Evolutionary conservation across 1,140 invertebrate species (phyloP), one percentile per base, ranked within the genome.

Genomic region (Saccostrea glomerata): DNA sequence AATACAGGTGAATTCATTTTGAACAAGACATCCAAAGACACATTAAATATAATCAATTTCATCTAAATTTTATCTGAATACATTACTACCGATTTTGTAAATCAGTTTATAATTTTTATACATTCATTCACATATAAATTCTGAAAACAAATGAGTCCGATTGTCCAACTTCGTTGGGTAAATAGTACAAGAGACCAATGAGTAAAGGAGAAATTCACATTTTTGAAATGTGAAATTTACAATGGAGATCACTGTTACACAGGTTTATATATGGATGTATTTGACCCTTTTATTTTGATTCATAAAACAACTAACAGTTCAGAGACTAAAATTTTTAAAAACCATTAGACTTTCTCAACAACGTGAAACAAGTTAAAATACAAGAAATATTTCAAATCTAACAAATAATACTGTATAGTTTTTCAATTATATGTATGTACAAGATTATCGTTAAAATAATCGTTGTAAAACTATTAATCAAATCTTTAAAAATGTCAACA

Each of bases 141-240:
- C 9, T 47, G 47, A 47, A 47, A 47, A 7, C 0, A 47, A 47
- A 47, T 47, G 9, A 2, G 47, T 47, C 9, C 9, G 47, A 47
- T 47, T 63, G 9, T 36, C 70, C 70, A 77, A 77, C 70, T 77
- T 77, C 25, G 70, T 77, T 77, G 70, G 70, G 12, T 17, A 36
- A 30, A 77, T 11, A 13, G 13, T 25, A 13, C 25, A 13, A 77
- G 20, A 66, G 17, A 66, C 60, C 30, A 30, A 77, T 77, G 70
- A 63, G 17, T 0, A 20, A 17, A 77, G 25, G 3, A 77, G 25
- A 36, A 77, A 30, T 25, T 77, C 70, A 77, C 70, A 77, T 77
- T 77, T 77, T 77, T 77, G 70, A 77, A 77, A 77, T 77, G 70
- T 77, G 70, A 77, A 77, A 15, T 25, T 77, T 30, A 25, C 30